These are phyloP conservation scores for Lamprotornis superbus DNA, from an alignment of 2,113 vertebrate species.

Conservation along the genomic window DNA sequence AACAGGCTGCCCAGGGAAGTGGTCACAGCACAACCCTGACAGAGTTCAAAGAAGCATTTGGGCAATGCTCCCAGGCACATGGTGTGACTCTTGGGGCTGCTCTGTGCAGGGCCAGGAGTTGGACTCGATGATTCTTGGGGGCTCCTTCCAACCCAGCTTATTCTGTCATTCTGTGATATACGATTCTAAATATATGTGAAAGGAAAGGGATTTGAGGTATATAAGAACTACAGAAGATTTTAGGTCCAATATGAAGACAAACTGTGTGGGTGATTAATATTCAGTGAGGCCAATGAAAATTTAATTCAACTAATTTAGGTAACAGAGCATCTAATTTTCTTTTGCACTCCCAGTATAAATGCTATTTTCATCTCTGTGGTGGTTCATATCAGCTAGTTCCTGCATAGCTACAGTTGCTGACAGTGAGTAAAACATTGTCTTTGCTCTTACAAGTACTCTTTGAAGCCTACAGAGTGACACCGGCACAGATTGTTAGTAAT, in stretches of 20 bases:
- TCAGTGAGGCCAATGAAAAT: background rate
- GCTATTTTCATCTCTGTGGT: background rate
- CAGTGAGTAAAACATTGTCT: background rate
- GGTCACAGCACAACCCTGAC: background rate
- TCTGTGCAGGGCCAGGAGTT: background rate
- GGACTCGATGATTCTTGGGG: accelerated
- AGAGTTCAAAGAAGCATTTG: accelerated
- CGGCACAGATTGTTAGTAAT: background rate
- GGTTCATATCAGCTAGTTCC: background rate
- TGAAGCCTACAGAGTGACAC: background rate
- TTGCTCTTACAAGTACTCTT: constrained; percentile 18
- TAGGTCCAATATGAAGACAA: background rate
- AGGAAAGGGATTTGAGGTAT: background rate
- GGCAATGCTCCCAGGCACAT: background rate
- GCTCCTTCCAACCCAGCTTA: background rate
- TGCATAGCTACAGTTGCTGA: constrained; percentile 2
- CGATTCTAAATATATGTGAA: background rate
- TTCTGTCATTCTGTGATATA: background rate
- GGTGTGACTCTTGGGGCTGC: background rate
- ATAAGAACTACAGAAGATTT: background rate
- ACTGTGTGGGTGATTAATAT: background rate
- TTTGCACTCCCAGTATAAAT: background rate
- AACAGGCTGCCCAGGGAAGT: background rate
- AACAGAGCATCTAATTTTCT: background rate
- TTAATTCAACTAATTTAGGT: constrained; percentile 34